phyloP scores from a whole-genome alignment of 2,113 vertebrate genomes.

The Planiliza haematocheilus region DNA sequence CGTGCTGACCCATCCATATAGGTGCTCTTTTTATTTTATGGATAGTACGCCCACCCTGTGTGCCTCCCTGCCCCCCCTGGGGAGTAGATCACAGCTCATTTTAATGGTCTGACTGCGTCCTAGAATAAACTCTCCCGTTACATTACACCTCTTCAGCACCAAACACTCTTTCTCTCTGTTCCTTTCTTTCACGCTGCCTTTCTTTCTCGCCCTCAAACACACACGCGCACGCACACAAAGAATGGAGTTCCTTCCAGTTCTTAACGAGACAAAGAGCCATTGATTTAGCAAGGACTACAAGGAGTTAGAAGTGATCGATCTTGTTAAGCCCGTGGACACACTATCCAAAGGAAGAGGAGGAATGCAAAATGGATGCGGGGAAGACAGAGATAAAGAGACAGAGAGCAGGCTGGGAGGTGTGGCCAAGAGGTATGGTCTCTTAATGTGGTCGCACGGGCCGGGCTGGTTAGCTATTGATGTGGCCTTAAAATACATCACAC shows the following conservation, averaged over 20 bases:
- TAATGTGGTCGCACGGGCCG: conserved; percentile 58
- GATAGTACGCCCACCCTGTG: conserved; percentile 7
- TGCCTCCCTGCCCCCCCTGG: conserved; percentile 33
- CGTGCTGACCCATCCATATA: conserved; percentile 41
- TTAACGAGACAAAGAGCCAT: conserved; percentile 75
- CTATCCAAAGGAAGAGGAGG: conserved; percentile 45
- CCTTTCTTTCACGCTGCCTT: conserved; percentile 15
- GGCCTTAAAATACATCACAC: conserved; percentile 60
- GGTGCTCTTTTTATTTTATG: conserved; percentile 42
- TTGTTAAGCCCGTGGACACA: conserved; percentile 67
- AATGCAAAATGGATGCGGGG: conserved; percentile 27
- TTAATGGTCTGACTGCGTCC: conserved; percentile 51
- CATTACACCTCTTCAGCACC: conserved; percentile 37
- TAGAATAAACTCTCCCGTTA: conserved; percentile 54
- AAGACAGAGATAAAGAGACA: conserved; percentile 14
- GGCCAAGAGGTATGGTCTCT: conserved; percentile 37
- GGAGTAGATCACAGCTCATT: conserved; percentile 46
- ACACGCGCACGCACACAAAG: conserved; percentile 28
- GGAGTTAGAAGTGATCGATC: conserved; percentile 75
- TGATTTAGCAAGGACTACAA: conserved; percentile 73
- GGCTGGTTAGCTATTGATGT: conserved; percentile 57
- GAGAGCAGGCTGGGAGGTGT: conserved; percentile 29
- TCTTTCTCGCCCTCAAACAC: conserved; percentile 10
- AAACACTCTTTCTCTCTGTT: conserved; percentile 8
- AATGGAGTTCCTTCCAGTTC: conserved; percentile 39